Evolutionary conservation across 2,797 vertebrate species (phyloP).

Genomic region (Gastrophryne carolinensis): DNA sequence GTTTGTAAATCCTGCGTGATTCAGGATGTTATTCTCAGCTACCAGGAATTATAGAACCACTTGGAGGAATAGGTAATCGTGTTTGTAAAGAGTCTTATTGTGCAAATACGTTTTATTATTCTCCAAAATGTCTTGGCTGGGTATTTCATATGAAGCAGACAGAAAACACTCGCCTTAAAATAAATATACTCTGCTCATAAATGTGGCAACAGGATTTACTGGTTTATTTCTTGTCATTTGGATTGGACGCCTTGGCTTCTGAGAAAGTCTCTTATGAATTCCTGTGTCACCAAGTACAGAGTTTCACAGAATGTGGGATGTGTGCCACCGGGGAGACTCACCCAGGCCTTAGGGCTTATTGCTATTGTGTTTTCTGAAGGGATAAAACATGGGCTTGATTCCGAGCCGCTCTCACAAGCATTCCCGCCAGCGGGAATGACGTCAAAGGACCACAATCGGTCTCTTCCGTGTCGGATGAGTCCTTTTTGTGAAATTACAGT

Average conservation of each 20-base stretch:
- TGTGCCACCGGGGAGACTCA: too few relatives aligned
- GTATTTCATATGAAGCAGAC: neutral
- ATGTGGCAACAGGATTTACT: neutral
- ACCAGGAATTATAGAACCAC: neutral
- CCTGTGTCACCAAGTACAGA: neutral
- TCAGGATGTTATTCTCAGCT: neutral
- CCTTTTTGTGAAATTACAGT: too few relatives aligned
- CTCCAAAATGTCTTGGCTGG: slow-evolving; percentile 12
- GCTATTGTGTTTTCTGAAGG: too few relatives aligned
- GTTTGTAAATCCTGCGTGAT: neutral
- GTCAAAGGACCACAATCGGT: too few relatives aligned
- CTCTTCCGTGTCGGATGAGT: too few relatives aligned
- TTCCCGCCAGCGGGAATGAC: too few relatives aligned
- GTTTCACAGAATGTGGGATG: too few relatives aligned
- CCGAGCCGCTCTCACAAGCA: too few relatives aligned
- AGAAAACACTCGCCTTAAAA: neutral
- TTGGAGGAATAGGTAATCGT: neutral
- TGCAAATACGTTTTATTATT: slow-evolving; percentile 11
- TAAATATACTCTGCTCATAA: neutral
- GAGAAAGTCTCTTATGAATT: neutral
- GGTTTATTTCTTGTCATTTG: neutral
- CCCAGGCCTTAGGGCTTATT: too few relatives aligned
- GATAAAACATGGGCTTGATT: too few relatives aligned
- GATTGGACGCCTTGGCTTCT: too few relatives aligned
- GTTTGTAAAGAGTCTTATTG: slow-evolving; percentile 9